Conservation (phyloP, 92 coral and sea anemone genomes). For the Parazoanthus swiftii region DNA sequence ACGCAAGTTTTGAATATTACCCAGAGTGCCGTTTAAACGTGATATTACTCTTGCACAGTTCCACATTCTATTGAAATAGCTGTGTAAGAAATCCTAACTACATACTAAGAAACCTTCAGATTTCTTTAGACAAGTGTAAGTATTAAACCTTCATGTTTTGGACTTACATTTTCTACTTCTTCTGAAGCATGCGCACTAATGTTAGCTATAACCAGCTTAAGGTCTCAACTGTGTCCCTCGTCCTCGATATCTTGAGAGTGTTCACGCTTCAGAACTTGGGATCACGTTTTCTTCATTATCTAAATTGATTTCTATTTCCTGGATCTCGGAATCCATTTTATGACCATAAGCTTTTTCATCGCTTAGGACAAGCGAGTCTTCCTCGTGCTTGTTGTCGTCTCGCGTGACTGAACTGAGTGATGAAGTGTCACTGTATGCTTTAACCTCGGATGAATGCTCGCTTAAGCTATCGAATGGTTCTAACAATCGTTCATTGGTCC, state of each 20-base stretch:
- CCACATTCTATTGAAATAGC: too few species aligned
- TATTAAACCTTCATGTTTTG: neutral
- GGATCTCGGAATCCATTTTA: neutral
- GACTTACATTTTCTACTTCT: neutral
- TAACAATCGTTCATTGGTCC: neutral
- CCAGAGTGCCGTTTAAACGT: too few species aligned
- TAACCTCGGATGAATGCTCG: neutral
- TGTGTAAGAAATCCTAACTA: too few species aligned
- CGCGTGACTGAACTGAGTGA: neutral
- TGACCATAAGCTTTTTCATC: neutral
- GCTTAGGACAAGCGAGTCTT: neutral
- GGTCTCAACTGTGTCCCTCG: neutral
- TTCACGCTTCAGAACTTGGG: neutral
- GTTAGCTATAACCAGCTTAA: neutral
- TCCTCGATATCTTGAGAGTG: neutral
- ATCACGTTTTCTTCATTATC: neutral
- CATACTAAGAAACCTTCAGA: neutral
- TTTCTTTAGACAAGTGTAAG: neutral
- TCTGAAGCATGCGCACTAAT: neutral
- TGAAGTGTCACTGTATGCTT: neutral
- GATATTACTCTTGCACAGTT: too few species aligned
- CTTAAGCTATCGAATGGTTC: neutral
- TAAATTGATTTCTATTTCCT: neutral
- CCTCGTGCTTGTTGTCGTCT: neutral
- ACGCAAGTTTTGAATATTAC: too few species aligned